Evolutionary conservation across 2,113 vertebrate species (phyloP), one percentile per base, ranked within the genome.

Genomic region (Podarcis raffonei): DNA sequence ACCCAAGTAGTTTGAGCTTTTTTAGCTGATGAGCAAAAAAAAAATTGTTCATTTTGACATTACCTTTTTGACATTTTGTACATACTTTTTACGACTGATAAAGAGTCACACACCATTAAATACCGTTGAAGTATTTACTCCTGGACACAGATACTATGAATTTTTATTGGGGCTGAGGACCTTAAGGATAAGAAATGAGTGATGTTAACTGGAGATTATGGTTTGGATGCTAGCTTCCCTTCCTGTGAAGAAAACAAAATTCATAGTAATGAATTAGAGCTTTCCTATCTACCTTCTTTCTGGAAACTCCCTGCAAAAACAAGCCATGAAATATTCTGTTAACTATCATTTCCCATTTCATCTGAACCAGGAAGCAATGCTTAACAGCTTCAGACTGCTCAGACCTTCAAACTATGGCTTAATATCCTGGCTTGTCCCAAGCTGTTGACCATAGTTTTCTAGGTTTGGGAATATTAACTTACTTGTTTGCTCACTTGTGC

Each of bases 71-170:
- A 93, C 86, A 93, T 83, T 74, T 85, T 81, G 25, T 27, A 92
- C 89, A 90, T 84, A 84, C 91, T 93, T 90, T 86, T 94, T 93
- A 30, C 88, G 94, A 83, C 91, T 93, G 62, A 86, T 93, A 93
- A 91, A 89, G 91, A 94, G 90, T 87, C 48, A 85, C 89, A 68
- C 77, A 84, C 92, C 90, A 91, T 89, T 93, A 90, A 94, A 94
- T 92, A 32, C 53, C 12, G 11, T 15, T 71, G 6, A 74, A 57
- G 42, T 35, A 32, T 30, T 91, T 91, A 87, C 71, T 91, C 87
- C 90, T 92, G 92, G 83, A 90, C 92, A 90, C 8, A 62, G 87
- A 93, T 80, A 90, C 90, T 90, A 69, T 25, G 18, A 30, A 90
- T 83, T 94, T 90, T 88, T 77, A 91, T 81, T 86, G 35, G 30